Evolutionary conservation across 2,888 invertebrate genomes (phyloP), one percentile per base, ranked within the genome.

Genomic region (Entomobrya multifasciata): DNA sequence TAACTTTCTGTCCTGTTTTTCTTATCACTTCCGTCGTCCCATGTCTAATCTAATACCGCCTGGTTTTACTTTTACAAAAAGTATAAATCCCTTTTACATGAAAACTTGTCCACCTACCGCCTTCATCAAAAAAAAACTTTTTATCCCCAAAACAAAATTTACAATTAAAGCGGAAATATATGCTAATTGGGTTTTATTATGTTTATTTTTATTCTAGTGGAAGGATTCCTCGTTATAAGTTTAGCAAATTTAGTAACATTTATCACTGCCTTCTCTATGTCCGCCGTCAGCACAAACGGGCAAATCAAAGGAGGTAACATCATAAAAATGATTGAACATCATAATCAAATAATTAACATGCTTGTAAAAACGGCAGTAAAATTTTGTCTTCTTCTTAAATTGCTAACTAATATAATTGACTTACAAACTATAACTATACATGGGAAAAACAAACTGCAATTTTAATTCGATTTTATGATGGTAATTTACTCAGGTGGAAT

Each of bases 161-260:
- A n/a, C n/a, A n/a, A n/a, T n/a, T n/a, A n/a, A 95, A 22, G 44
- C 6, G 22, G 27, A 70, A 80, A 65, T 77, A 79, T 44, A 67
- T 77, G 86, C 80, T 77, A 85, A 82, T 78, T 77, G 49, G 36
- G 65, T 80, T 52, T 78, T 55, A n/a, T n/a, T n/a, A 44, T 55
- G 72, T 60, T 47, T 72, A 82, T 67, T 5, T 27, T 81, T 86
- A 52, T 91, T 91, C 20, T 90, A 92, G 92, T 91, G 82, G 92
- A 92, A 91, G 92, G 91, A 78, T 94, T 94, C 92, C 92, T 94
- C 49, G 92, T 94, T 65, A 91, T 91, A 85, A 91, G 87, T 82
- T 94, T 94, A 92, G 92, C 84, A 13, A 91, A 91, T 74, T 86
- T 90, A 80, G 91, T 91, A n/a, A 91, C 91, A 1, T 90, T 90